These are phyloP conservation scores for Ptychochromis oligacanthus DNA, from an alignment of 2,113 vertebrate species.

Conservation along the genomic window DNA sequence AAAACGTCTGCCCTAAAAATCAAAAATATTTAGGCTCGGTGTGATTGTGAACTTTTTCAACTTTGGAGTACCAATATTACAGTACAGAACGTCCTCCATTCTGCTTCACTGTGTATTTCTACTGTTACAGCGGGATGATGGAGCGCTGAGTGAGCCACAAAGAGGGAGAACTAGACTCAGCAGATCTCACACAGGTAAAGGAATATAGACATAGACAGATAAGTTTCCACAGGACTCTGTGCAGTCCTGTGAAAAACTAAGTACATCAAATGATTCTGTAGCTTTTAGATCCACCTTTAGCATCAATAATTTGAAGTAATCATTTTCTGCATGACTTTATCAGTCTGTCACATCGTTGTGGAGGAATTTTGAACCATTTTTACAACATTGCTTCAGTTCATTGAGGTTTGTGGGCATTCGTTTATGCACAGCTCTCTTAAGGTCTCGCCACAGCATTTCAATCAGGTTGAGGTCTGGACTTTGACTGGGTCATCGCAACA, in stretches of 20 bases:
- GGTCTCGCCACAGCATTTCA: not conserved
- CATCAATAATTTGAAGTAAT: not conserved
- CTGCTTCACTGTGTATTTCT: not conserved
- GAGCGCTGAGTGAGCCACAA: slow-evolving; percentile 32
- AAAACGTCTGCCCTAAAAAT: not conserved
- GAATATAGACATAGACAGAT: not conserved
- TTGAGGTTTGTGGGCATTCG: not conserved
- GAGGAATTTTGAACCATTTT: not conserved
- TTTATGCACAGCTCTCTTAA: not conserved
- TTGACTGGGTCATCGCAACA: too few species aligned
- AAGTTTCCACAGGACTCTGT: too few species aligned
- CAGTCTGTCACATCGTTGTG: not conserved
- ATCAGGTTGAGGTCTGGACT: not conserved
- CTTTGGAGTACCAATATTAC: not conserved
- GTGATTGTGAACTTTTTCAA: not conserved
- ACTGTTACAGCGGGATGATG: slow-evolving; percentile 48
- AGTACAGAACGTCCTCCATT: not conserved
- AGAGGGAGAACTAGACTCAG: slow-evolving; percentile 54
- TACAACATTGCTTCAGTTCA: not conserved
- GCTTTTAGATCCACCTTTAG: not conserved
- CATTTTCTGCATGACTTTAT: not conserved
- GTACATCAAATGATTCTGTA: not conserved
- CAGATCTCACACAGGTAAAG: slow-evolving; percentile 68
- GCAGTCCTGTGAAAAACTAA: not conserved
- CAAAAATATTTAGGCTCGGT: not conserved